These are phyloP conservation scores for Forbesichthys agassizii DNA, from an alignment of 2,113 vertebrate species.

Conservation along the genomic window DNA sequence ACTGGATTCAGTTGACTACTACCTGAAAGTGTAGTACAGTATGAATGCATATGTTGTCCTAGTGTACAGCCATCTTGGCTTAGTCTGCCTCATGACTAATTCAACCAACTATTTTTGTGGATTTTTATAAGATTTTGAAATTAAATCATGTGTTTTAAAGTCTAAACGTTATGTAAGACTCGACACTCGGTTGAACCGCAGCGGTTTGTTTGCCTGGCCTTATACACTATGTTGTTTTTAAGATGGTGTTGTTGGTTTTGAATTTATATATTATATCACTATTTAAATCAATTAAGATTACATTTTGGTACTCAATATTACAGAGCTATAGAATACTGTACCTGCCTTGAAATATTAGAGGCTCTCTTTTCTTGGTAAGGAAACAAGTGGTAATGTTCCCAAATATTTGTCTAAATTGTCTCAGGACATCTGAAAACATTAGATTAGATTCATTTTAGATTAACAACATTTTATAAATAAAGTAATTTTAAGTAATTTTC, in stretches of 20 bases:
- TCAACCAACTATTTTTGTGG: too few species aligned
- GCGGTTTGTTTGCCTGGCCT: conserved; percentile 2
- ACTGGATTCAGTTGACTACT: too few species aligned
- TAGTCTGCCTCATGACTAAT: too few species aligned
- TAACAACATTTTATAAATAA: background rate
- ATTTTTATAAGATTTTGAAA: conserved; percentile 18
- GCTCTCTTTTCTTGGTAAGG: background rate
- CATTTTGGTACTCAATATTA: too few species aligned
- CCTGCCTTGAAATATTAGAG: too few species aligned
- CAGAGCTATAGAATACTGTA: too few species aligned
- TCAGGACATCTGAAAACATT: background rate
- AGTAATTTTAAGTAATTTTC: background rate
- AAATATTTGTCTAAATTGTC: background rate
- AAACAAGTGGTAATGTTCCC: background rate
- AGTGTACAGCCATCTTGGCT: too few species aligned
- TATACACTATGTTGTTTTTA: background rate
- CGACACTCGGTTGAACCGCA: too few species aligned
- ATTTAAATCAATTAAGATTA: too few species aligned
- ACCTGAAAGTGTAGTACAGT: too few species aligned
- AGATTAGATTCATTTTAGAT: background rate
- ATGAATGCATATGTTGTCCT: too few species aligned
- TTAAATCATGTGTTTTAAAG: conserved; percentile 29
- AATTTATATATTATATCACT: too few species aligned
- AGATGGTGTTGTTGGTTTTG: background rate
- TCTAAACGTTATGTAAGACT: background rate